Base-by-base conservation (phyloP, 2,797 vertebrate genomes). In the Linurgus olivaceus region DNA sequence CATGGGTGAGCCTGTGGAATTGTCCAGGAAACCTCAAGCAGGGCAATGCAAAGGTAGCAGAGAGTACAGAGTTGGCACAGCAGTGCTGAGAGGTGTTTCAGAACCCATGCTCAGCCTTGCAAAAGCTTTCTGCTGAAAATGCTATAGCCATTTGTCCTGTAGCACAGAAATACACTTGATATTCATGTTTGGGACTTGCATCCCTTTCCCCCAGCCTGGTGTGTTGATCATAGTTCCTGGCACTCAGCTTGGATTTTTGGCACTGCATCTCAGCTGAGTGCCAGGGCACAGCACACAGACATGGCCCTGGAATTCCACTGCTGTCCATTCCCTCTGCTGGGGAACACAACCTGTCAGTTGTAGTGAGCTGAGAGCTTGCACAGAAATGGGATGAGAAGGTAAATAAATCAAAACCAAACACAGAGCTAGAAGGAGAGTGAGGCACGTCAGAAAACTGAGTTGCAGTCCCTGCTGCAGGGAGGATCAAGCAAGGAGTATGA, bases 351-450 rank as follows among this genome's bases (percentile, higher is more conserved):
- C 12, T 55, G 35, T 4, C 37, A 3, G 0, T 4, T 7, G 14
- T 0, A 10, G 40, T 1, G 4, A 77, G n/a, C 24, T 68, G 35
- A 42, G 40, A 79, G 35, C 59, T 48, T 42, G 61, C 79, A n/a
- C 58, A 79, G n/a, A 28, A 92, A 29, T 1, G 25, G 45, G 25
- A 26, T 44, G 28, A 75, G 59, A 66, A 88, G 14, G 20, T 25
- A 71, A 80, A 91, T 33, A 81, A 92, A 70, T 31, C 37, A 65
- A 63, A 94, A 18, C 16, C n/a, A 63, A 90, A 25, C 55, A 44
- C 11, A 37, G 44, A 70, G 35, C 31, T 71, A 29, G 67, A 47
- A 3, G 26, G 26, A 9, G 57, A 45, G 31, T 6, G 21, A 83
- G 18, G 45, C 45, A 31, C 4, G 4, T 21, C 40, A 38, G 52